Conservation (phyloP, 2,797 vertebrate genomes). For the Macroramphosus scolopax region DNA sequence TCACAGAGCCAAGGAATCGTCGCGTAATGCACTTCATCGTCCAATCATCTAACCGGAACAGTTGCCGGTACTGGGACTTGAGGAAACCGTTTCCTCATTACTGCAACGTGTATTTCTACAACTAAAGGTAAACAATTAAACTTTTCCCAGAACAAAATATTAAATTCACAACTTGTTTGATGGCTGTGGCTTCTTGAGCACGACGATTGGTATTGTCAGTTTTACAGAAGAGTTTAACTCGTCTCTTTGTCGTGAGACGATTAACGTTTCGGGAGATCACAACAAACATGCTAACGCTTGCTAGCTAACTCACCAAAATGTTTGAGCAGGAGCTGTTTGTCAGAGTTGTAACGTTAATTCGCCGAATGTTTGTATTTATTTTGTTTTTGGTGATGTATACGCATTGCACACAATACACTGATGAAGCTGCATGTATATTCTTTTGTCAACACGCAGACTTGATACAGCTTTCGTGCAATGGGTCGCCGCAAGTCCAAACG, state of each 20-base stretch:
- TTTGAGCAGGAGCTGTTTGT: background rate
- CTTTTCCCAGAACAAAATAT: too few relatives aligned
- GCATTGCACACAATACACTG: background rate
- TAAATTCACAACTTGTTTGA: too few relatives aligned
- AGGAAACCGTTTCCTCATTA: background rate
- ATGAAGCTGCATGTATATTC: background rate
- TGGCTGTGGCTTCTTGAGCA: too few relatives aligned
- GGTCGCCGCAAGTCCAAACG: slow-evolving; percentile 92
- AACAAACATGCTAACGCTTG: slow-evolving; percentile 60
- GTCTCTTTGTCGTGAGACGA: background rate
- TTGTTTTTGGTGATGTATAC: background rate
- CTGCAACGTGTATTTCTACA: slow-evolving; percentile 40
- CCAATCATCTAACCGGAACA: slow-evolving; percentile 45
- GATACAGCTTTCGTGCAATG: slow-evolving; percentile 66
- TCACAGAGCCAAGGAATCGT: too few relatives aligned
- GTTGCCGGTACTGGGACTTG: slow-evolving; percentile 11
- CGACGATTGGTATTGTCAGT: too few relatives aligned
- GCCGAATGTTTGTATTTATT: background rate
- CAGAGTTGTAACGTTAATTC: background rate
- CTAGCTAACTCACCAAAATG: slow-evolving; percentile 32
- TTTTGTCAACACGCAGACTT: slow-evolving; percentile 9
- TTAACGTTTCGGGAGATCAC: too few relatives aligned
- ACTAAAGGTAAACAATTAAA: slow-evolving; percentile 66
- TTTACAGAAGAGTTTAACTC: background rate
- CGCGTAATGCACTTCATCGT: fast-evolving